Percentiles rank a stretch among this genome's conserved stretches.
phyloP scores from a whole-genome alignment of 2,888 invertebrate species.

The Tetanocera ferruginea region DNA sequence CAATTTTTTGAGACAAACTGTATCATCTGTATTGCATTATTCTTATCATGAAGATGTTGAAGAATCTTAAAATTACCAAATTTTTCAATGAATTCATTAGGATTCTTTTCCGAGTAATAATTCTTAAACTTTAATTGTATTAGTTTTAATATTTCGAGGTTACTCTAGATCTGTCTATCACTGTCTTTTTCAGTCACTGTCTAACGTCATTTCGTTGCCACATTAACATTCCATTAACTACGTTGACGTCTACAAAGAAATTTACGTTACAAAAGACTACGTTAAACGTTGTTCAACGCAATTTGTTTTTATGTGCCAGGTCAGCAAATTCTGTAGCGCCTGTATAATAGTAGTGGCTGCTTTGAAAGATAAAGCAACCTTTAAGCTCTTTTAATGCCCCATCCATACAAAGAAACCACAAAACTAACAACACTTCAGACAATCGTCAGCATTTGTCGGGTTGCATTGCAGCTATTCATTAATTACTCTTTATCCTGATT shows the following conservation, averaged over 20 bases:
- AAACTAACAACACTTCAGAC: slow-evolving; percentile 15
- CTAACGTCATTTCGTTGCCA: not conserved
- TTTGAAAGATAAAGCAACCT: slow-evolving; percentile 13
- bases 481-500: slow-evolving; percentile 32
- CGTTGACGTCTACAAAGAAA: not conserved
- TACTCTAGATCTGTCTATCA: not conserved
- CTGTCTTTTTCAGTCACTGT: not conserved
- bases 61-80: no score
- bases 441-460: slow-evolving; percentile 21
- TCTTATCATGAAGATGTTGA: no score
- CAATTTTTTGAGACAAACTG: no score
- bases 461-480: slow-evolving; percentile 24
- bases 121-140: not conserved
- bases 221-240: not conserved
- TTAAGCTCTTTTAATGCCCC: slow-evolving; percentile 9
- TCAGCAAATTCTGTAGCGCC: slow-evolving; percentile 15
- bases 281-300: not conserved
- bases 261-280: not conserved
- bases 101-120: no score
- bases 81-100: no score
- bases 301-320: slow-evolving; percentile 9
- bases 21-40: no score
- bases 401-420: slow-evolving; percentile 19
- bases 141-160: not conserved
- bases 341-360: not conserved